Percentiles rank a stretch among this genome's conserved stretches.
Evolutionary conservation across 2,113 vertebrate genomes (phyloP).

Genomic region (Macquaria australasica): DNA sequence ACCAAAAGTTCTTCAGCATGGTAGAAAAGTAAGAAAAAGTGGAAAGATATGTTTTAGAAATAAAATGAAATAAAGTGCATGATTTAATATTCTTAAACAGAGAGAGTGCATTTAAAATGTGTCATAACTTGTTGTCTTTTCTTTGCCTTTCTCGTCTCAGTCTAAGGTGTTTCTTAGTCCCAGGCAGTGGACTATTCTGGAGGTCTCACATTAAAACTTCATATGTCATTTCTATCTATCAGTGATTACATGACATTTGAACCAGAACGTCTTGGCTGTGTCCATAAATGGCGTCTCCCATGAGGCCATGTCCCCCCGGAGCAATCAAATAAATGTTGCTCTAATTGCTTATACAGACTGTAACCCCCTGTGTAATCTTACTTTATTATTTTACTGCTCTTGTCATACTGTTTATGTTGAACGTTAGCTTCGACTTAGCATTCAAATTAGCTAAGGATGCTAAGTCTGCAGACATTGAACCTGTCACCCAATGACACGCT

Average conservation of each 20-base stretch:
- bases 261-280: slow-evolving; percentile 31
- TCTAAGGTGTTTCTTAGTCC: neutral
- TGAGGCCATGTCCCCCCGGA: slow-evolving; percentile 37
- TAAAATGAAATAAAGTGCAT: neutral
- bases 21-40: neutral
- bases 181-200: neutral
- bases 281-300: slow-evolving; percentile 62
- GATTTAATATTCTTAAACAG: neutral
- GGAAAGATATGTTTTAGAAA: neutral
- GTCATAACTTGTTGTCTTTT: neutral
- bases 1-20: neutral
- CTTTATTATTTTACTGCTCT: neutral
- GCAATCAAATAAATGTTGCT: slow-evolving; percentile 44
- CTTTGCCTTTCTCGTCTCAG: neutral
- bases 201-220: slow-evolving; percentile 5
- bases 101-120: neutral
- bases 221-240: slow-evolving; percentile 24
- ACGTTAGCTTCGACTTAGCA: neutral
- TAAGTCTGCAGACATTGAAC: slow-evolving; percentile 8
- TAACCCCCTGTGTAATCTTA: neutral
- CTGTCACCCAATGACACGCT: neutral
- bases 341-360: slow-evolving; percentile 76
- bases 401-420: slow-evolving; percentile 10
- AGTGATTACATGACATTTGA: slow-evolving; percentile 46
- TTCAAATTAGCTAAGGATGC: neutral